A percentile compares a stretch with the other conserved stretches of the same genome.
phyloP scores from a whole-genome alignment of 2,888 invertebrate genomes.

The Metopia argyrocephala region DNA sequence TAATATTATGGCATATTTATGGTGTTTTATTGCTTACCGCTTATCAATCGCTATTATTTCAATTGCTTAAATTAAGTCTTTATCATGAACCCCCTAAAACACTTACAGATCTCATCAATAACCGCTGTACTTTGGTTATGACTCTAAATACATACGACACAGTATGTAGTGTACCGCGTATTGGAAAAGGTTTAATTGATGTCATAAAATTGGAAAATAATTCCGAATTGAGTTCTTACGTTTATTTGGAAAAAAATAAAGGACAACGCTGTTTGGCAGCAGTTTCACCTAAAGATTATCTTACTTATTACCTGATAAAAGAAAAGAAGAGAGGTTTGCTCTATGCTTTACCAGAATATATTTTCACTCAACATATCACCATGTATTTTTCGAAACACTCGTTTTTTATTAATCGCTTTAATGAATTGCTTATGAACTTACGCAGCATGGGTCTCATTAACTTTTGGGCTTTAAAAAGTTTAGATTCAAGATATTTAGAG shows the following conservation, averaged over 20 bases:
- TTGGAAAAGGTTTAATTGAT: slow-evolving; percentile 42
- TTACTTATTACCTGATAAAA: slow-evolving; percentile 62
- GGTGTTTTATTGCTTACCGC: slow-evolving; percentile 65
- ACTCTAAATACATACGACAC: slow-evolving; percentile 57
- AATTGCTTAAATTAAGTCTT: slow-evolving; percentile 62
- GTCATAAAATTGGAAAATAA: slow-evolving; percentile 52
- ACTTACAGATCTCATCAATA: slow-evolving; percentile 54
- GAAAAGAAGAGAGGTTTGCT: slow-evolving; percentile 55
- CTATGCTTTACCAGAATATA: slow-evolving; percentile 64
- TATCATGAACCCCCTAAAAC: slow-evolving; percentile 64
- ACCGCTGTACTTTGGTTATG: slow-evolving; percentile 61
- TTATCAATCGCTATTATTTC: slow-evolving; percentile 67
- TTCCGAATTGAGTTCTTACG: slow-evolving; percentile 56
- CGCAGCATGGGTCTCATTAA: slow-evolving; percentile 65
- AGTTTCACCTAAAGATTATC: slow-evolving; percentile 61
- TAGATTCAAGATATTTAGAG: slow-evolving; percentile 46
- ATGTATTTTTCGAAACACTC: slow-evolving; percentile 69
- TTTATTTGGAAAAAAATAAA: slow-evolving; percentile 41
- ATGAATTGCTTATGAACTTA: slow-evolving; percentile 63
- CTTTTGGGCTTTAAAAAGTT: slow-evolving; percentile 63
- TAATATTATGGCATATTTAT: slow-evolving; percentile 64
- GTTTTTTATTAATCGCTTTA: slow-evolving; percentile 65
- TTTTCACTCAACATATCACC: slow-evolving; percentile 66
- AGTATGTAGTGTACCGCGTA: slow-evolving; percentile 40
- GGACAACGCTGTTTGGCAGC: slow-evolving; percentile 21